Evolutionary conservation across 2,888 invertebrate species (phyloP), one percentile per base, ranked within the genome.

Genomic region (Colostygia pectinataria): DNA sequence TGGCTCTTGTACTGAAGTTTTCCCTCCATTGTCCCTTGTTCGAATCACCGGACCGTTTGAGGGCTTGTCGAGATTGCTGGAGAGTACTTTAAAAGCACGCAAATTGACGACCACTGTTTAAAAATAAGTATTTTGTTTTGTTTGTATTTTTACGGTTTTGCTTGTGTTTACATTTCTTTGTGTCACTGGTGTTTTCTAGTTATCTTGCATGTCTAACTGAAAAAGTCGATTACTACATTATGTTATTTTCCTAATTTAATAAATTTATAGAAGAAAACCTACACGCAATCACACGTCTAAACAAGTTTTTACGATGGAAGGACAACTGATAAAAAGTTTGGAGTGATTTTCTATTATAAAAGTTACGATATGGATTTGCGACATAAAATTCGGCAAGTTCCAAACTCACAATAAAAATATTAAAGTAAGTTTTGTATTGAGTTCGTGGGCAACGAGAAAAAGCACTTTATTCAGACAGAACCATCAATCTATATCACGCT

Each of bases 401-500:
- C n/a, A 24, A 31, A 29, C 4, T 20, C 20, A 20, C 28, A 40
- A 36, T 29, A 37, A 37, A 32, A 32, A 12, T 38, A 32, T 46
- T 32, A 20, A 38, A 33, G n/a, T 23, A 53, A 53, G 43, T 47
- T 49, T 39, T 33, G 37, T 32, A 49, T 46, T 46, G 31, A 50
- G 33, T 37, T n/a, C 39, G 28, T 20, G 27, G 12, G 48, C 48
- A 51, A 57, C 55, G 45, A 41, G 52, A 57, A 46, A 57, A 59
- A 45, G 55, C 59, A 65, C 62, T 61, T 60, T 57, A 56, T 61
- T 40, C 44, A 57, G 57, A 53, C 54, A 51, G 37, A 49, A 55
- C 57, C 63, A 74, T 74, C 66, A 70, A 71, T 73, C 73, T 67
- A 63, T 66, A 72, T 73, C 67, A 57, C 15, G 45, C 25, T 27